Percentiles rank a stretch among this genome's conserved stretches.
Conservation (phyloP, 2,113 vertebrate genomes). For the Amia ocellicauda region DNA sequence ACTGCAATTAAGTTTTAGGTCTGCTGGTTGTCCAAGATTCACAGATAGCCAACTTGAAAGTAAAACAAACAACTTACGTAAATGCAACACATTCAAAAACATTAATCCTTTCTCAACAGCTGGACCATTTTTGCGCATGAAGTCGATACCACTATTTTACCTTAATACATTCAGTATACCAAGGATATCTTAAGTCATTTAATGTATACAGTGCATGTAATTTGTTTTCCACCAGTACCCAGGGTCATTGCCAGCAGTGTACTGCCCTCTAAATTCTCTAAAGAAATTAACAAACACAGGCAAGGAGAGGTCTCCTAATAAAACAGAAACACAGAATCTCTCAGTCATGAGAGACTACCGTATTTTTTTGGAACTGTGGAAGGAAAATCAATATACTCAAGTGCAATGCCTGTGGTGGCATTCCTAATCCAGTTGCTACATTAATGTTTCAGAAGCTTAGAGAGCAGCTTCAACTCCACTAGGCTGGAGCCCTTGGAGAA, state of each 20-base stretch:
- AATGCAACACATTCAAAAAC: too few species aligned
- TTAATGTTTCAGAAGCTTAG: conserved; percentile 71
- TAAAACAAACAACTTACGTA: too few species aligned
- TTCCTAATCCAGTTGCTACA: conserved; percentile 67
- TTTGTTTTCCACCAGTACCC: conserved; percentile 37
- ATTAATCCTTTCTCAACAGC: too few species aligned
- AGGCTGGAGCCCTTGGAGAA: conserved; percentile 29
- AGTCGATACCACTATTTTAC: too few species aligned
- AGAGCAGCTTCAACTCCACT: conserved; percentile 41
- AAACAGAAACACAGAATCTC: conserved; percentile 51
- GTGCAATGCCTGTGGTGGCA: conserved; percentile 65
- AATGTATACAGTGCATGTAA: too few species aligned
- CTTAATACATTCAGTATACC: too few species aligned
- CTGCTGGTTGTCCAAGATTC: too few species aligned
- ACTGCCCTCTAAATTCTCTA: conserved; percentile 46
- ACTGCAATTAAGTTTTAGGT: too few species aligned
- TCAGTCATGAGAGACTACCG: conserved; percentile 48
- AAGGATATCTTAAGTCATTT: too few species aligned
- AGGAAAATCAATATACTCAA: conserved; percentile 72
- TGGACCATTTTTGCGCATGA: too few species aligned
- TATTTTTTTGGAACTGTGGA: conserved; percentile 56
- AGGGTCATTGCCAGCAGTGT: conserved; percentile 51
- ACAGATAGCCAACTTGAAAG: too few species aligned
- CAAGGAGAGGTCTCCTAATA: conserved; percentile 49
- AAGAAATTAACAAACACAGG: conserved; percentile 51